Evolutionary conservation across 2,113 vertebrate genomes (phyloP).

Genomic region (Dipodomys ordii): DNA sequence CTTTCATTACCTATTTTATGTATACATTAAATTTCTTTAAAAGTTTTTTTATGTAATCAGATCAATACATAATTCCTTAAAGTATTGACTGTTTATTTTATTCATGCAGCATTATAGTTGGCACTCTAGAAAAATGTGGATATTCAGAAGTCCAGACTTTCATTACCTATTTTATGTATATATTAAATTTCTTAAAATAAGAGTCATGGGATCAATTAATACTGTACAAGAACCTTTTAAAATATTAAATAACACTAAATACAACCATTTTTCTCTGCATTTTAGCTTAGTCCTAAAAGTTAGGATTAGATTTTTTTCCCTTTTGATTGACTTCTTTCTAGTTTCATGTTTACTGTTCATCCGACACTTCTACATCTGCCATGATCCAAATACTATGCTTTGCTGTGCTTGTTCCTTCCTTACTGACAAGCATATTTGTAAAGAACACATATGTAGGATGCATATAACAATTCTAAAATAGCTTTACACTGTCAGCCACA

Average conservation of each 20-base stretch:
- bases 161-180: not conserved
- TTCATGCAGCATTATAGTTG: not conserved
- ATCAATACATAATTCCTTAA: not conserved
- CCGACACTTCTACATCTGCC: not conserved
- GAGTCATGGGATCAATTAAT: not conserved
- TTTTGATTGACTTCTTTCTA: slow-evolving; percentile 53
- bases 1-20: slow-evolving; percentile 2
- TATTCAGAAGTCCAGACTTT: slow-evolving; percentile 30
- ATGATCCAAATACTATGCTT: not conserved
- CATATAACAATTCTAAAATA: slow-evolving; percentile 28
- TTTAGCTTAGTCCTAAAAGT: slow-evolving; percentile 54
- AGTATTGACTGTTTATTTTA: not conserved
- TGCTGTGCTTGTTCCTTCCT: not conserved
- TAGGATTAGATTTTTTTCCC: not conserved
- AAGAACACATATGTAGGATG: not conserved
- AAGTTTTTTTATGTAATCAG: not conserved
- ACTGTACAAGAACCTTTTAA: not conserved
- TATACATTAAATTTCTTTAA: slow-evolving; percentile 21
- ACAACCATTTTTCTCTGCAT: not conserved
- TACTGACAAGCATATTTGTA: not conserved
- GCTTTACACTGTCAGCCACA: not conserved
- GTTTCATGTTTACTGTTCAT: not conserved
- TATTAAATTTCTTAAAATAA: slow-evolving; percentile 13
- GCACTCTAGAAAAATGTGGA: slow-evolving; percentile 35
- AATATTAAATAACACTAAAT: not conserved